Evolutionary conservation across 2,888 invertebrate species (phyloP).

Genomic region (Dysmachus trigonus): DNA sequence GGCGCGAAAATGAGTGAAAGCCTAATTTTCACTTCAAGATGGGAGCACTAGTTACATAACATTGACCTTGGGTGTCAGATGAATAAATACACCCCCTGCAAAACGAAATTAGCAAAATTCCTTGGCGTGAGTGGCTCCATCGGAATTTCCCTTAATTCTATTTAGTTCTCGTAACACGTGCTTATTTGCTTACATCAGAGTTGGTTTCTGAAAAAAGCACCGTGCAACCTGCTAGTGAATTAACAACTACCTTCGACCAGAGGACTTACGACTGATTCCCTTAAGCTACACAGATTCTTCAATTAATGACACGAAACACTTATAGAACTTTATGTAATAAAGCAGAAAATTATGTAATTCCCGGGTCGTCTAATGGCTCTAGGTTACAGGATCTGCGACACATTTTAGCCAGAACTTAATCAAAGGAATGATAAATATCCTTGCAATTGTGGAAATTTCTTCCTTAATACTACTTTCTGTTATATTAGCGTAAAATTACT

Average conservation of each 20-base stretch:
- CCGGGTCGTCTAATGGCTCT: background rate
- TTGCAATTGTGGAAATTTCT: background rate
- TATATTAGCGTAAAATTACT: background rate
- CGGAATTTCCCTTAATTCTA: background rate
- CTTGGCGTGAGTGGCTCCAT: background rate
- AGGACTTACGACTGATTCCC: background rate
- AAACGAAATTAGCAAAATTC: background rate
- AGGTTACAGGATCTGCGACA: background rate
- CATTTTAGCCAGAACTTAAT: background rate
- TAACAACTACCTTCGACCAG: background rate
- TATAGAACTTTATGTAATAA: constrained; percentile 15
- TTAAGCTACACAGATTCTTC: background rate
- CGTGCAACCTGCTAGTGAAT: background rate
- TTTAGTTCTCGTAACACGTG: background rate
- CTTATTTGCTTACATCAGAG: background rate
- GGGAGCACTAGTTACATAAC: background rate
- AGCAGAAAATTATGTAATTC: constrained; percentile 9
- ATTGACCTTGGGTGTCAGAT: background rate
- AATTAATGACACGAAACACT: background rate
- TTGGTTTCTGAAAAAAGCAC: background rate
- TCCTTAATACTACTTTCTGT: background rate
- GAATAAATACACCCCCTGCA: background rate
- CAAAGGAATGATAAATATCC: background rate
- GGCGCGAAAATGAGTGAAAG: constrained; percentile 15
- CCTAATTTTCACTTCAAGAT: background rate